Evolutionary conservation across 2,888 invertebrate genomes (phyloP).

Genomic region (Selenia dentaria): DNA sequence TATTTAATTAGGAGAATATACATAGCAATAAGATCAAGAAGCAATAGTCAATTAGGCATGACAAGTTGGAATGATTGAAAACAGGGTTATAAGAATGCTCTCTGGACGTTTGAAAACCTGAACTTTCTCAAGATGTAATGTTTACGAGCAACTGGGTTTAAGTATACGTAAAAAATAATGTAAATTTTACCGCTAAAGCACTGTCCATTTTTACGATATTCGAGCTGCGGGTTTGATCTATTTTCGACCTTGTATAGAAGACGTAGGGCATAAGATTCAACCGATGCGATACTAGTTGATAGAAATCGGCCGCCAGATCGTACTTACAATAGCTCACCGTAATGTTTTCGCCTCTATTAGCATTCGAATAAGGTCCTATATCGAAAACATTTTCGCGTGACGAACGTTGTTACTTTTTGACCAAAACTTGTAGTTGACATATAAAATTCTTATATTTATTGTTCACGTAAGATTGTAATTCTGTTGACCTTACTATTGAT

Average conservation of each 20-base stretch:
- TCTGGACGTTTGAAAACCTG: slow-evolving; percentile 7
- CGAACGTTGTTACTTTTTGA: slow-evolving; percentile 28
- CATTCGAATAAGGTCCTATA: slow-evolving; percentile 22
- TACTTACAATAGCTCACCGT: slow-evolving; percentile 30
- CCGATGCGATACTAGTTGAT: slow-evolving; percentile 17
- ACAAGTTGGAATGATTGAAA: too few relatives aligned
- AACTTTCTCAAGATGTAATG: neutral
- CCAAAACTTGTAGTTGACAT: slow-evolving; percentile 27
- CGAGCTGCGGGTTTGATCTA: slow-evolving; percentile 24
- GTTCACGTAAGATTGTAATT: slow-evolving; percentile 28
- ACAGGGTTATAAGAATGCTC: too few relatives aligned
- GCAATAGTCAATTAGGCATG: too few relatives aligned
- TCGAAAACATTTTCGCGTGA: slow-evolving; percentile 37
- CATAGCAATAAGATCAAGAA: too few relatives aligned
- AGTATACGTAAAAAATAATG: too few relatives aligned
- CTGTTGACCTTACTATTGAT: slow-evolving; percentile 53
- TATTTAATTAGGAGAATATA: too few relatives aligned
- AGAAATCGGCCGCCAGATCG: slow-evolving; percentile 27
- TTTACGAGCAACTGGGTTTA: slow-evolving; percentile 36
- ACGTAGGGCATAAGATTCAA: slow-evolving; percentile 22
- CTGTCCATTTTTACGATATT: slow-evolving; percentile 25
- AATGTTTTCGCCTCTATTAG: slow-evolving; percentile 33
- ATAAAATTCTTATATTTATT: slow-evolving; percentile 27
- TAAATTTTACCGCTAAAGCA: slow-evolving; percentile 24
- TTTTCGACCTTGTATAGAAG: slow-evolving; percentile 29